Evolutionary conservation across 2,888 invertebrate genomes (phyloP).

Genomic region (Lomographa bimaculata): DNA sequence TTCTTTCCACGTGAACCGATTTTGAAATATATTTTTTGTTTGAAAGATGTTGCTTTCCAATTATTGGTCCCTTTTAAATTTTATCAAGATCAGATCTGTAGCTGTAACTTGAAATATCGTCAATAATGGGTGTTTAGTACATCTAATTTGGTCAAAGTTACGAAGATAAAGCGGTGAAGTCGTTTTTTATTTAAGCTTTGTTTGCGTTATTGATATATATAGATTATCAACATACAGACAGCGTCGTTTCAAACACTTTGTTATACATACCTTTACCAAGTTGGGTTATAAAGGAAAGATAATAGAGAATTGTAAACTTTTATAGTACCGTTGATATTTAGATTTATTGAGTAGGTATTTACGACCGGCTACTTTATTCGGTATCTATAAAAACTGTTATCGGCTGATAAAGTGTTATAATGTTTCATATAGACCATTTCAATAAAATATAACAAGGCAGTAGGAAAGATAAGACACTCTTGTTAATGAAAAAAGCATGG

Average conservation of each 20-base stretch:
- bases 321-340: constrained; percentile 29
- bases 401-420: constrained; percentile 29
- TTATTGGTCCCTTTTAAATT: too few relatives aligned
- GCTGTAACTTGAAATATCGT: too few relatives aligned
- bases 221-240: constrained; percentile 3
- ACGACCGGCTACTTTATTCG: constrained; percentile 30
- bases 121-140: too few relatives aligned
- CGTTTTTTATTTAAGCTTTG: too few relatives aligned
- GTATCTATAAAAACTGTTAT: constrained; percentile 30
- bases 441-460: constrained; percentile 24
- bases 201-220: too few relatives aligned
- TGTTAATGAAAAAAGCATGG: constrained; percentile 13
- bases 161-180: too few relatives aligned
- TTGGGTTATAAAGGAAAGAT: constrained; percentile 13
- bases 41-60: too few relatives aligned
- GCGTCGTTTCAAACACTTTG: not conserved
- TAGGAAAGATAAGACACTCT: constrained; percentile 12
- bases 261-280: not conserved
- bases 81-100: too few relatives aligned
- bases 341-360: constrained; percentile 33
- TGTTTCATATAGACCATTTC: constrained; percentile 17
- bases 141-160: too few relatives aligned
- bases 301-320: constrained; percentile 26
- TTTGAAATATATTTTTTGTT: too few relatives aligned
- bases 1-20: too few relatives aligned